phyloP scores from a whole-genome alignment of 2,888 invertebrate genomes.

The Octonoba sinensis region DNA sequence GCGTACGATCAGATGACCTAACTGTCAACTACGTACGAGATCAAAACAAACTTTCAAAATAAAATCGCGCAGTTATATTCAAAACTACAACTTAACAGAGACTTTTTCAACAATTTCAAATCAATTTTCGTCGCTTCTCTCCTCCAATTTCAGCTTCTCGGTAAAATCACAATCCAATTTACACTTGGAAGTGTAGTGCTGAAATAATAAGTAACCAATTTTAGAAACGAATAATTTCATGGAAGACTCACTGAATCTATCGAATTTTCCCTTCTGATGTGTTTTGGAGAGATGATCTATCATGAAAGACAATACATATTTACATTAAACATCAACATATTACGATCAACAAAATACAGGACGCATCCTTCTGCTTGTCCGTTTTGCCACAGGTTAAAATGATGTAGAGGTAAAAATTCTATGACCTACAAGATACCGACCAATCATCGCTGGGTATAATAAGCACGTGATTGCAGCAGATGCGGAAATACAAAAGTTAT shows the following conservation, averaged over 20 bases:
- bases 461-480: conserved; percentile 40
- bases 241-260: conserved; percentile 56
- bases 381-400: conserved; percentile 7
- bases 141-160: neutral
- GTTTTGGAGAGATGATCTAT: conserved; percentile 41
- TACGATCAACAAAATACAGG: conserved; percentile 42
- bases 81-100: too few relatives aligned
- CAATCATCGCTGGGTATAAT: conserved; percentile 20
- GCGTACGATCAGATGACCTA: neutral
- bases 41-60: too few relatives aligned
- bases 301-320: conserved; percentile 53
- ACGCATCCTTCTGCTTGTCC: conserved; percentile 33
- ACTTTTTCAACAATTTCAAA: too few relatives aligned
- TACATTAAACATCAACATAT: conserved; percentile 59
- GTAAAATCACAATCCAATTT: conserved; percentile 10
- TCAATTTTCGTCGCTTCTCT: too few relatives aligned
- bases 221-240: neutral
- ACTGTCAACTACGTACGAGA: neutral
- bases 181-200: too few relatives aligned
- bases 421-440: conserved; percentile 33
- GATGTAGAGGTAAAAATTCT: conserved; percentile 39
- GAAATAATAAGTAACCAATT: too few relatives aligned
- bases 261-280: conserved; percentile 18
- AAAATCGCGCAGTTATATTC: too few relatives aligned
- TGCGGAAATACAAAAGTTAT: conserved; percentile 17